phyloP scores from a whole-genome alignment of 2,888 invertebrate genomes.

The Parnassius glacialis region DNA sequence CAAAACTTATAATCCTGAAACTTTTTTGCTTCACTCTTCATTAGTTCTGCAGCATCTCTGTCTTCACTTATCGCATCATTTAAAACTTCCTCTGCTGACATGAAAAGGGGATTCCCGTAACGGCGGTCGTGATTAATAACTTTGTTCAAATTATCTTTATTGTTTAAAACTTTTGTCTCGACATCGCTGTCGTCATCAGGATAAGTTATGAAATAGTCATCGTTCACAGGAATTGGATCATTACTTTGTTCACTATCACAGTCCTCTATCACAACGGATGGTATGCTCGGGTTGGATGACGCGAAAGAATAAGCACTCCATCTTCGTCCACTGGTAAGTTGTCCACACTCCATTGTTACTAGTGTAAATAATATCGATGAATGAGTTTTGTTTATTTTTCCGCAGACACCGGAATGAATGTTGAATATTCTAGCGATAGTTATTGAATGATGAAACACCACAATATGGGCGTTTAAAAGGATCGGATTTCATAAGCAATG shows the following conservation, averaged over 20 bases:
- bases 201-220: conserved; percentile 61
- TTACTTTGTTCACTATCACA: conserved; percentile 36
- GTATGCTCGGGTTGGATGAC: conserved; percentile 42
- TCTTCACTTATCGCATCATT: conserved; percentile 60
- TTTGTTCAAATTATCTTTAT: conserved; percentile 38
- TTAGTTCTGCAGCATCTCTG: conserved; percentile 57
- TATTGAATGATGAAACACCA: conserved; percentile 7
- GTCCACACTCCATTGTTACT: conserved; percentile 65
- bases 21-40: conserved; percentile 65
- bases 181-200: conserved; percentile 54
- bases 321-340: conserved; percentile 49
- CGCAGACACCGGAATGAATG: conserved; percentile 5
- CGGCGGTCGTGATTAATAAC: conserved; percentile 49
- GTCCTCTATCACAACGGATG: conserved; percentile 49
- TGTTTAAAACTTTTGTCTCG: conserved; percentile 35
- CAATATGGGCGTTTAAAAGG: conserved; percentile 56
- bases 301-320: conserved; percentile 57
- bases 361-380: conserved; percentile 33
- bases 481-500: conserved; percentile 52
- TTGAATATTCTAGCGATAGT: conserved; percentile 11
- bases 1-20: conserved; percentile 71
- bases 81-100: conserved; percentile 59
- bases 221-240: conserved; percentile 44
- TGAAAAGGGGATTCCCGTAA: conserved; percentile 65
- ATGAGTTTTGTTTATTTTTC: conserved; percentile 43